A percentile compares a stretch with the other conserved stretches of the same genome.
Evolutionary conservation across 2,113 vertebrate genomes (phyloP).

Genomic region (Abramis brama): DNA sequence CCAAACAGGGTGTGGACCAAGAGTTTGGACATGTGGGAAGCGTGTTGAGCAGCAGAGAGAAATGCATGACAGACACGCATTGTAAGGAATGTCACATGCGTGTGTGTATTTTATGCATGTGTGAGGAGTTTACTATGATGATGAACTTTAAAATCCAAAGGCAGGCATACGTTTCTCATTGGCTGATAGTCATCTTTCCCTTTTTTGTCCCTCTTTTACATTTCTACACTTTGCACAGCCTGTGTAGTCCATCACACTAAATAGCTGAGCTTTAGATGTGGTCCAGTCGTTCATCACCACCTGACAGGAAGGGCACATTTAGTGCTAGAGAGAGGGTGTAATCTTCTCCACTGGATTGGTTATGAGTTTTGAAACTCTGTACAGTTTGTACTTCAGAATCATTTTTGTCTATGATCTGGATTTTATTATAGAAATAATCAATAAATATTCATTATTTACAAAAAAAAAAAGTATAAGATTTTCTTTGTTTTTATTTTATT

Average conservation of each 20-base stretch:
- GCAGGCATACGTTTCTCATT: background rate
- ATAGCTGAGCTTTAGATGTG: slow-evolving; percentile 2
- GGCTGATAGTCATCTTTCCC: background rate
- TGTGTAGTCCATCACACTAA: background rate
- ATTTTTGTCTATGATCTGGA: background rate
- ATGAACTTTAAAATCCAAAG: background rate
- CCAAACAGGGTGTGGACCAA: slow-evolving; percentile 27
- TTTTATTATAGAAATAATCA: background rate
- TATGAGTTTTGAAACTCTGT: background rate
- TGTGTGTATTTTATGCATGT: background rate
- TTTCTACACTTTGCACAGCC: background rate
- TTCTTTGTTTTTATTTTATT: no score
- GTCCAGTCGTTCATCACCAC: slow-evolving; percentile 31
- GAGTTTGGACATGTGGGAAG: slow-evolving; percentile 22
- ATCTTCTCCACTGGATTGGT: slow-evolving; percentile 15
- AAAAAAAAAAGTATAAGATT: no score
- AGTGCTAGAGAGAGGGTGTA: slow-evolving; percentile 32
- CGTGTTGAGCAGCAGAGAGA: slow-evolving; percentile 4
- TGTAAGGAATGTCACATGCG: background rate
- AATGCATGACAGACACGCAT: background rate
- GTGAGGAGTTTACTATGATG: background rate
- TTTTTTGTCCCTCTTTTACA: background rate
- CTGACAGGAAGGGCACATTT: slow-evolving; percentile 51
- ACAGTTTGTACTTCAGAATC: background rate
- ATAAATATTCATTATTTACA: no score